phyloP scores from a whole-genome alignment of 2,113 vertebrate species.

The Galemys pyrenaicus region DNA sequence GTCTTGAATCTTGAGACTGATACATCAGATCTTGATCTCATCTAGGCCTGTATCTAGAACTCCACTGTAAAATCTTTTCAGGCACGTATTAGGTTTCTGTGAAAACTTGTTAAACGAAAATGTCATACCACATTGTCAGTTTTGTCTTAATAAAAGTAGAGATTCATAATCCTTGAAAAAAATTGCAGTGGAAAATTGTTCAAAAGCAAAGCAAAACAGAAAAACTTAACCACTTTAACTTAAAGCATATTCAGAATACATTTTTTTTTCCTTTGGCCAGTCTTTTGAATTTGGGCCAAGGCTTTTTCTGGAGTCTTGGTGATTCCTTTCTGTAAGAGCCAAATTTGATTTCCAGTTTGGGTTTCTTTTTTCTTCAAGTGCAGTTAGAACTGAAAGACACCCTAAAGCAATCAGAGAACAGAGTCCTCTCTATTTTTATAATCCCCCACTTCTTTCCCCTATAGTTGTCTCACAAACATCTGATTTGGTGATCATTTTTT shows the following conservation, averaged over 20 bases:
- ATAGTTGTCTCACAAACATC: neutral
- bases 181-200: neutral
- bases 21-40: slow-evolving; percentile 70
- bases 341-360: neutral
- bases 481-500: neutral
- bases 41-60: slow-evolving; percentile 74
- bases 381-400: neutral
- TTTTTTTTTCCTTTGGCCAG: neutral
- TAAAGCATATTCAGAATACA: neutral
- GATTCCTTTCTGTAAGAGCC: neutral
- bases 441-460: neutral
- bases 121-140: slow-evolving; percentile 84
- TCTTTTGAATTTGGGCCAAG: neutral
- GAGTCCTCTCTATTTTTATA: neutral
- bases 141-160: slow-evolving; percentile 90
- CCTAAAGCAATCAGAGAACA: neutral
- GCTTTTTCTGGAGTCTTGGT: neutral
- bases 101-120: slow-evolving; percentile 87
- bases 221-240: neutral
- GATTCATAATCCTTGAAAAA: slow-evolving; percentile 87
- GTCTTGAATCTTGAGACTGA: slow-evolving; percentile 50
- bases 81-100: slow-evolving; percentile 88
- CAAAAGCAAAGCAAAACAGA: neutral
- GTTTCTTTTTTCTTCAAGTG: neutral
- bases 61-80: slow-evolving; percentile 83